Percentiles rank a stretch among this genome's conserved stretches.
phyloP scores from a whole-genome alignment of 2,888 invertebrate genomes.

The Torymus aiolomorphi region DNA sequence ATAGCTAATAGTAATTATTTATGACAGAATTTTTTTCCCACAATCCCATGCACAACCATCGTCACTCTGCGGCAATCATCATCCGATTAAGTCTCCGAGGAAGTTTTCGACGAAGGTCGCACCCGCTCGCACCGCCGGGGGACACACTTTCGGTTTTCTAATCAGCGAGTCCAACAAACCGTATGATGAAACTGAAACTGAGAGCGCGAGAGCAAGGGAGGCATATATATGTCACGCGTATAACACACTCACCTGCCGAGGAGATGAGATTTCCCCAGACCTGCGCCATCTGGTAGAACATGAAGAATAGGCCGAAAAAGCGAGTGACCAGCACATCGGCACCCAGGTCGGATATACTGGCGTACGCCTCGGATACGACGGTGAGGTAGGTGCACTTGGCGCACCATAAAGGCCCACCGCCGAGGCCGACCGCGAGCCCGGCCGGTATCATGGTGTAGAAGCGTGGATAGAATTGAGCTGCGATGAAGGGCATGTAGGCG shows the following conservation, averaged over 20 bases:
- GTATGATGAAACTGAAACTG: not conserved
- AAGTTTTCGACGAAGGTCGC: too few relatives aligned
- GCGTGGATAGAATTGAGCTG: slow-evolving; percentile 91
- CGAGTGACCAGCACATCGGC: slow-evolving; percentile 89
- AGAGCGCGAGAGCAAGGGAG: not conserved
- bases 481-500: slow-evolving; percentile 94
- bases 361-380: slow-evolving; percentile 87
- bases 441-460: slow-evolving; percentile 90
- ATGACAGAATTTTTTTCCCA: too few relatives aligned
- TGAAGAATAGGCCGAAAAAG: slow-evolving; percentile 97
- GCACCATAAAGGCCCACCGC: slow-evolving; percentile 96
- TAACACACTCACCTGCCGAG: slow-evolving; percentile 81
- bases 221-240: too few relatives aligned
- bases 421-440: slow-evolving; percentile 89
- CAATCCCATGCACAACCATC: too few relatives aligned
- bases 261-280: slow-evolving; percentile 96
- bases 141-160: not conserved
- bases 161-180: slow-evolving; percentile 1
- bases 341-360: slow-evolving; percentile 82
- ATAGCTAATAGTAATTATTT: too few relatives aligned
- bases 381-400: slow-evolving; percentile 96
- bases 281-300: slow-evolving; percentile 97
- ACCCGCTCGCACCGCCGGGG: not conserved
- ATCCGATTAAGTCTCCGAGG: too few relatives aligned
- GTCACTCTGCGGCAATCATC: too few relatives aligned